These are phyloP conservation scores for Propithecus coquereli DNA, from an alignment of 2,113 vertebrate species.

Conservation along the genomic window DNA sequence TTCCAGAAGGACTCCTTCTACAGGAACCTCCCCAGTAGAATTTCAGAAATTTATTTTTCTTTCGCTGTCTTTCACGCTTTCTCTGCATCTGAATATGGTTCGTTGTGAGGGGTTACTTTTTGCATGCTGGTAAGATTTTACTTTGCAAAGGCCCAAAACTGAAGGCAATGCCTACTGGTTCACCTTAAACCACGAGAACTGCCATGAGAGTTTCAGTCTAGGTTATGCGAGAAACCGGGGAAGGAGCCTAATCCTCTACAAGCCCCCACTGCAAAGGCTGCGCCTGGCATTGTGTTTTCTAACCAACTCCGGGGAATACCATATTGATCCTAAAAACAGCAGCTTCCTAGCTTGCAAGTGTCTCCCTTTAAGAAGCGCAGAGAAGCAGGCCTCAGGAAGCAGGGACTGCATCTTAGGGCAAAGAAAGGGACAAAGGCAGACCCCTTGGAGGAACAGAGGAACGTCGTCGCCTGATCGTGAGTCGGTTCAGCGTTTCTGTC, in stretches of 20 bases:
- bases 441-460: neutral
- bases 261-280: neutral
- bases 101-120: neutral
- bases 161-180: neutral
- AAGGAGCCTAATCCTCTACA: neutral
- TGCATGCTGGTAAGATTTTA: neutral
- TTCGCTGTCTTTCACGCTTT: neutral
- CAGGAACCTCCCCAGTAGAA: neutral
- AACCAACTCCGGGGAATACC: neutral
- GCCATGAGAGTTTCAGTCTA: fast-evolving
- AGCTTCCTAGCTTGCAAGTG: neutral
- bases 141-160: neutral
- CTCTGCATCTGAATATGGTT: neutral
- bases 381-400: neutral
- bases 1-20: too few species aligned
- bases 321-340: neutral
- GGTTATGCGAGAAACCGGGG: neutral
- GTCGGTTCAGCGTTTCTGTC: neutral
- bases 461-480: neutral
- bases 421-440: neutral
- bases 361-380: neutral
- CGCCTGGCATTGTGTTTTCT: neutral
- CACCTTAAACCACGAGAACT: neutral
- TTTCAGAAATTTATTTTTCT: neutral
- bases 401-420: neutral